These are phyloP conservation scores for Drosophila ironensis DNA, from an alignment of 1,140 invertebrate species.

Conservation along the genomic window DNA sequence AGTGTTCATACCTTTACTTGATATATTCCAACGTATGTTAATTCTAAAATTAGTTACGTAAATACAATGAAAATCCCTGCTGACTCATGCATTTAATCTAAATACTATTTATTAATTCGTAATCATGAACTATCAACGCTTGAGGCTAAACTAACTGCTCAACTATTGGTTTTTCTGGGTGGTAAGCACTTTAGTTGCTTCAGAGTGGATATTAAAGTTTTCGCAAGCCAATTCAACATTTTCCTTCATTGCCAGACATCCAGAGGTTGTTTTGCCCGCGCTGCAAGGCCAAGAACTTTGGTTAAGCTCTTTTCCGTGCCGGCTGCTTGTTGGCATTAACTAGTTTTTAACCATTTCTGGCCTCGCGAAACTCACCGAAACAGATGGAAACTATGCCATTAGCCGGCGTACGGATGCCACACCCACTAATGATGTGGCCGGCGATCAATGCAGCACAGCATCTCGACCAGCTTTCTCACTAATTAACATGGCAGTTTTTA, in stretches of 20 bases:
- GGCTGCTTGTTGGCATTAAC: slow-evolving; percentile 21
- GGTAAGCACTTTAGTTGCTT: neutral
- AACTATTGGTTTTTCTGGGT: neutral
- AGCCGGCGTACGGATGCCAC: slow-evolving; percentile 37
- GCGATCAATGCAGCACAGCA: slow-evolving; percentile 42
- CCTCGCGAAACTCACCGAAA: neutral
- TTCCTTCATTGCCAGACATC: neutral
- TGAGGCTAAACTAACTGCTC: no score
- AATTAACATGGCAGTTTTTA: slow-evolving; percentile 69
- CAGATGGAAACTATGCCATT: slow-evolving; percentile 58
- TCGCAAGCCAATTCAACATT: neutral
- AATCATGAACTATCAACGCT: no score
- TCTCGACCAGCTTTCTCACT: slow-evolving; percentile 21
- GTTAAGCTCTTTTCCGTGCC: slow-evolving; percentile 2
- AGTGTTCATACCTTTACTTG: no score
- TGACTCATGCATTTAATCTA: no score
- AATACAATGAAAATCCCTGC: no score
- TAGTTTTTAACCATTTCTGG: slow-evolving; percentile 43
- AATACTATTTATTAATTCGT: no score
- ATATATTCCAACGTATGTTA: no score
- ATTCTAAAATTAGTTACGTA: no score
- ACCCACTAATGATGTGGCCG: slow-evolving; percentile 53
- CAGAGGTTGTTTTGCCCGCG: neutral
- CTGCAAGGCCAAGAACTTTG: neutral
- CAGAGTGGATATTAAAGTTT: neutral